Conservation (phyloP, 2,888 invertebrate genomes). For the Clistopyga incitator region DNA sequence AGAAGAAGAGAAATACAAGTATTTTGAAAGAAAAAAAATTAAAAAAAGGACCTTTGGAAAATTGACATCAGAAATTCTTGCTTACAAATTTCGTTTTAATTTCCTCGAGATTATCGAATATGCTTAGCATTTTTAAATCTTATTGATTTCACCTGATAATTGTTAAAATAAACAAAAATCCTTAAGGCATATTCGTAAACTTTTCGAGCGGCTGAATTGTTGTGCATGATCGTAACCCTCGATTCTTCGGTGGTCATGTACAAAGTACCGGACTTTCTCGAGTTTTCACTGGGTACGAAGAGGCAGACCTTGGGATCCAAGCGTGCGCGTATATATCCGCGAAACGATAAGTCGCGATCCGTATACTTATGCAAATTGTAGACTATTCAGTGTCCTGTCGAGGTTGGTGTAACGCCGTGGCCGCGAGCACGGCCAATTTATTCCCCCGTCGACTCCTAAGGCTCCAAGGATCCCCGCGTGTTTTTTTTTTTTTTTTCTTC, state of each 20-base stretch:
- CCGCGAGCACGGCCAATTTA: conserved; percentile 72
- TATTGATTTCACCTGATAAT: too few species aligned
- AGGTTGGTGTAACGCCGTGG: conserved; percentile 58
- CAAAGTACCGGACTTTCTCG: conserved; percentile 22
- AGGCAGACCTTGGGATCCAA: conserved; percentile 16
- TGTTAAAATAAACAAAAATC: not conserved
- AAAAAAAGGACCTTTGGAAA: too few species aligned
- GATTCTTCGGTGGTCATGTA: conserved; percentile 3
- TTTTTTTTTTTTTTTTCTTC: too few species aligned
- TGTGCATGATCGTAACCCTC: not conserved
- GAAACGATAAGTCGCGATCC: conserved; percentile 51
- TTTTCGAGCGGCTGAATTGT: not conserved
- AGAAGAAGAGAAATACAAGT: too few species aligned
- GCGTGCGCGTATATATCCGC: conserved; percentile 12
- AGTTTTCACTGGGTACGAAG: not conserved
- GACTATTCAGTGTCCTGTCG: conserved; percentile 65
- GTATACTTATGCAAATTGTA: conserved; percentile 75
- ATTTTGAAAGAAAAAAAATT: too few species aligned
- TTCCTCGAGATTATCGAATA: not conserved
- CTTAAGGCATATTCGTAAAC: not conserved
- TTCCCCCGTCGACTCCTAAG: conserved; percentile 66
- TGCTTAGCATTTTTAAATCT: too few species aligned
- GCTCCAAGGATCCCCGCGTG: conserved; percentile 43
- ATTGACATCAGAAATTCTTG: not conserved
- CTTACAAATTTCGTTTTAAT: not conserved